Evolutionary conservation across 2,888 invertebrate genomes (phyloP).

Genomic region (Troglohyphantes excavatus): DNA sequence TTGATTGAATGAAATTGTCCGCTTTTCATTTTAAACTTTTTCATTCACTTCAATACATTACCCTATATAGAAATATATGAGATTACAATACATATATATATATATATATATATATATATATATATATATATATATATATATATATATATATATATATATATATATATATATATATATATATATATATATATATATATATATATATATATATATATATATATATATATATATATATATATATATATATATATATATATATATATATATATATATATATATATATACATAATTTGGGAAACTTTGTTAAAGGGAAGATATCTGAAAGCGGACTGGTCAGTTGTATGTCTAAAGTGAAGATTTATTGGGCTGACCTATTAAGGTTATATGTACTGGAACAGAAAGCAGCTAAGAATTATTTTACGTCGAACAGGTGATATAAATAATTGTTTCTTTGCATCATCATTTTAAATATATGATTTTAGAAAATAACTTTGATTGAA

Average conservation of each 20-base stretch:
- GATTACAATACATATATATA: constrained; percentile 13
- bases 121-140: constrained; percentile 19
- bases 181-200: background rate
- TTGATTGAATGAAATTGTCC: no score
- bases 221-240: constrained; percentile 21
- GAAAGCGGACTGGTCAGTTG: background rate
- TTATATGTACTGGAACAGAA: no score
- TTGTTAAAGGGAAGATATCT: no score
- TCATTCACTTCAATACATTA: background rate
- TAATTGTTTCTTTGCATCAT: no score
- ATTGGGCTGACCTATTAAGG: no score
- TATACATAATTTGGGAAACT: background rate
- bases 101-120: constrained; percentile 28
- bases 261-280: constrained; percentile 10
- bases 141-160: background rate
- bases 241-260: constrained; percentile 21
- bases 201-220: constrained; percentile 21
- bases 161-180: background rate
- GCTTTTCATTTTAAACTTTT: no score
- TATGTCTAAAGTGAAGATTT: background rate
- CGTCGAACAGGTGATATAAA: no score
- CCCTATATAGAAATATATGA: background rate
- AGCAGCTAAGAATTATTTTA: no score
- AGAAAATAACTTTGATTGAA: no score
- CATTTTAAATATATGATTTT: no score